phyloP scores from a whole-genome alignment of 2,113 vertebrate species.

The Callionymus lyra region DNA sequence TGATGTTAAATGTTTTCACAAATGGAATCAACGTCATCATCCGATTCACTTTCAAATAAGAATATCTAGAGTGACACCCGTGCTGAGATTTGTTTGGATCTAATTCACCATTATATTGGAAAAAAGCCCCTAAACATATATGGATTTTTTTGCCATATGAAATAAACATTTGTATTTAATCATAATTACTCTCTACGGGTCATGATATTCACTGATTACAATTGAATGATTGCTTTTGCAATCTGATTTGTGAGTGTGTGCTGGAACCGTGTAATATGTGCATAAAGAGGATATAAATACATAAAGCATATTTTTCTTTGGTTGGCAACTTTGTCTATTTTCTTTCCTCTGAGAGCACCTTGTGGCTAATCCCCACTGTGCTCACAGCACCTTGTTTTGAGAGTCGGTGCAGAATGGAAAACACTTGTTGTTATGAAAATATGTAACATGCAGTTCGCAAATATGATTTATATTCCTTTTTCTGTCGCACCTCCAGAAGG shows the following conservation, averaged over 20 bases:
- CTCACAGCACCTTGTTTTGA: slow-evolving; percentile 45
- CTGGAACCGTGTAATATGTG: not conserved
- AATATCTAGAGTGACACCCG: too few species aligned
- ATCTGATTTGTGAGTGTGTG: not conserved
- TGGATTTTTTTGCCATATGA: too few species aligned
- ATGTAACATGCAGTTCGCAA: slow-evolving; percentile 22
- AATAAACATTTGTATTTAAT: too few species aligned
- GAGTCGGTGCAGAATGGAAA: slow-evolving; percentile 54
- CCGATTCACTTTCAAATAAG: too few species aligned
- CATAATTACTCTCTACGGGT: too few species aligned
- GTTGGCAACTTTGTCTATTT: slow-evolving; percentile 9
- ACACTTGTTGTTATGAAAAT: slow-evolving; percentile 52
- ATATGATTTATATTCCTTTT: slow-evolving; percentile 17
- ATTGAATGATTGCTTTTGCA: not conserved
- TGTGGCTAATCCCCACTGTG: slow-evolving; percentile 32
- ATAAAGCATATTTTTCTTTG: not conserved
- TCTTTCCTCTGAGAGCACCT: slow-evolving; percentile 21
- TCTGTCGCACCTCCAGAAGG: slow-evolving; percentile 18
- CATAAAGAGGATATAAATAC: not conserved
- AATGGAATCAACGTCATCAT: too few species aligned
- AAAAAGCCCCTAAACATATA: too few species aligned
- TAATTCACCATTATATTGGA: too few species aligned
- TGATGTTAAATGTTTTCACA: too few species aligned
- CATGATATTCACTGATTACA: too few species aligned
- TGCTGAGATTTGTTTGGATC: too few species aligned